A percentile compares a stretch with the other conserved stretches of the same genome.
Evolutionary conservation across 2,797 vertebrate genomes (phyloP).

Genomic region (Gephyroberyx darwinii): DNA sequence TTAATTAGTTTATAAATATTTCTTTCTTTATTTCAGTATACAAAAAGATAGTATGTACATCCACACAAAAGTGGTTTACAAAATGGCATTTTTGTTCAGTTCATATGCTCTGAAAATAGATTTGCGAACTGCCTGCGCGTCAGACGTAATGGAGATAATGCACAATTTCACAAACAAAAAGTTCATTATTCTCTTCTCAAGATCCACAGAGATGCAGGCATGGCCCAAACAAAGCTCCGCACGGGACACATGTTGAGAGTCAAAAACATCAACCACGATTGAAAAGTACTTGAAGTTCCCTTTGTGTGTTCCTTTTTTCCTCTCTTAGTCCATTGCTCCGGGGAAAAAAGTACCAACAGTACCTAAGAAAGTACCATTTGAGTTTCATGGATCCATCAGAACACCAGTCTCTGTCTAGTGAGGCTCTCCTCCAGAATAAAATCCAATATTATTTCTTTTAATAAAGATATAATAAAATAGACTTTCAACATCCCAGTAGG

Average conservation of each 20-base stretch:
- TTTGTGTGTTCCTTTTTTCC: conserved; percentile 72
- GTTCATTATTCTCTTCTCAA: conserved; percentile 66
- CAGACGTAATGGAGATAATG: conserved; percentile 74
- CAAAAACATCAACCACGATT: conserved; percentile 65
- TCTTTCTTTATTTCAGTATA: conserved; percentile 91
- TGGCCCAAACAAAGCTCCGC: conserved; percentile 60
- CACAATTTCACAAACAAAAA: conserved; percentile 62
- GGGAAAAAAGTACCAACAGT: conserved; percentile 47
- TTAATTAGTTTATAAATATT: conserved; percentile 97
- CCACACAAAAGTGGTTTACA: conserved; percentile 91
- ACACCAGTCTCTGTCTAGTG: conserved; percentile 50
- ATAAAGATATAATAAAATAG: conserved; percentile 80
- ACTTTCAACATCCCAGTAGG: conserved; percentile 69
- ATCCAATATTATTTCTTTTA: conserved; percentile 77
- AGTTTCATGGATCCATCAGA: conserved; percentile 62
- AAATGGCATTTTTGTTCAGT: conserved; percentile 74
- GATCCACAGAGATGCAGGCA: conserved; percentile 73
- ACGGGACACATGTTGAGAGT: conserved; percentile 63
- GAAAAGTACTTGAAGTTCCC: conserved; percentile 78
- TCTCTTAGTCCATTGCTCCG: conserved; percentile 55
- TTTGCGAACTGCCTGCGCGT: conserved; percentile 71
- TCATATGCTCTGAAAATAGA: conserved; percentile 77
- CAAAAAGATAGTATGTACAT: conserved; percentile 95
- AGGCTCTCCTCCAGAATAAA: conserved; percentile 67
- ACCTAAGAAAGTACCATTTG: conserved; percentile 64